Conservation (phyloP, 1,140 invertebrate species). For the Trinorchestia longiramus region DNA sequence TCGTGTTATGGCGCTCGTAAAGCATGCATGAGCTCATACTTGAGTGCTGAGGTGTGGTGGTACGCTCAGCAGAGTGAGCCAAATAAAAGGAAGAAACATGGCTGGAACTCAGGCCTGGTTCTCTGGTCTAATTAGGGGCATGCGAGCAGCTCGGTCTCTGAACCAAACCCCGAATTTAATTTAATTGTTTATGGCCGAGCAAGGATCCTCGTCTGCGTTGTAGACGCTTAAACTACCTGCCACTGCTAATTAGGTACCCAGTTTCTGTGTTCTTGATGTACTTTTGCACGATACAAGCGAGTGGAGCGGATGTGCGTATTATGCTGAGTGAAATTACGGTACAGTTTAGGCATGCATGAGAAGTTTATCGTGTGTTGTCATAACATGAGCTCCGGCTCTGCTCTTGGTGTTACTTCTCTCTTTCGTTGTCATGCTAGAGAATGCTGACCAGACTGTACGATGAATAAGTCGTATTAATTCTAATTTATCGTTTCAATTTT, state of each 20-base stretch:
- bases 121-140: conserved; percentile 28
- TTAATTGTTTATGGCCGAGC: conserved; percentile 43
- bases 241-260: conserved; percentile 9
- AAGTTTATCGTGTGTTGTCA: neutral
- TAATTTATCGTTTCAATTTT: too few species aligned
- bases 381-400: neutral
- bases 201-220: conserved; percentile 28
- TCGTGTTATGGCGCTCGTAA: neutral
- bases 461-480: too few species aligned
- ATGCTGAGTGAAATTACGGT: neutral
- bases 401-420: neutral
- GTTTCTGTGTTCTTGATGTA: neutral
- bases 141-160: neutral
- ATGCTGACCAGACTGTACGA: too few species aligned
- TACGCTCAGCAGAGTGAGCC: neutral
- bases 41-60: neutral
- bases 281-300: neutral
- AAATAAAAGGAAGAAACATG: neutral
- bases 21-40: neutral
- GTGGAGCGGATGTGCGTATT: neutral
- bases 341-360: neutral
- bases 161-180: conserved; percentile 47
- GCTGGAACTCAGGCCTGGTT: neutral
- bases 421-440: too few species aligned
- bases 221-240: conserved; percentile 26